Base-by-base conservation (phyloP, 2,888 invertebrate genomes). In the Archaeoteleia sp. region DNA sequence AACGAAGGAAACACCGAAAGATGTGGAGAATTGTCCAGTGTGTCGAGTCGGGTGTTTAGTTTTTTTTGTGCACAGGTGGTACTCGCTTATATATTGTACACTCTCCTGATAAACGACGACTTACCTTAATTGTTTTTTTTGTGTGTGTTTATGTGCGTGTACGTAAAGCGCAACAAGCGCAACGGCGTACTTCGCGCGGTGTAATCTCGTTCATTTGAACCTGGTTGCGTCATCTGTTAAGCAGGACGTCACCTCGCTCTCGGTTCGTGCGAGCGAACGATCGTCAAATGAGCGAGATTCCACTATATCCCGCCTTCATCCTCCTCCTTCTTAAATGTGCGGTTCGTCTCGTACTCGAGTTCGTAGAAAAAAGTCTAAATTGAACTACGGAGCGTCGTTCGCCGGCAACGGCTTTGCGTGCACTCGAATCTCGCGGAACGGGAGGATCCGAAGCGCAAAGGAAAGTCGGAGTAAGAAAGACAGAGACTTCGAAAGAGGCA, bases 311-410 rank as follows among this genome's bases (percentile, higher is more conserved):
- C 20, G 2, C 20, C 3, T 20, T 20, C 20, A 5, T 20, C 20
- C 20, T 20, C 20, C 20, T 20, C 5, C 23, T 34, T 17, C 20
- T 46, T 32, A 46, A 46, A 34, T 46, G 32, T 45, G 43, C 27
- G 29, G 42, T 29, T 20, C 9, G 9, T 48, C 53, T 61, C 51
- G 46, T 27, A 49, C 61, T 58, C 42, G 55, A 39, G 58, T 69
- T 58, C 46, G 68, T 74, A 69, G 55, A 70, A 70, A 72, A 71
- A 73, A 67, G 57, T 54, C 58, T 68, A 51, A 68, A 61, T 55
- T 48, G 46, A 49, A 65, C 55, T 58, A 63, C 55, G 27, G 48
- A 68, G 30, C 43, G 63, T 25, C 58, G 53, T 39, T 35, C 14
- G 30, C 35, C 48, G 14, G 27, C 37, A 23, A 43, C 39, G 25